Percentiles rank a stretch among this genome's conserved stretches.
Conservation (phyloP, 2,113 vertebrate genomes). For the Phoxinus phoxinus region DNA sequence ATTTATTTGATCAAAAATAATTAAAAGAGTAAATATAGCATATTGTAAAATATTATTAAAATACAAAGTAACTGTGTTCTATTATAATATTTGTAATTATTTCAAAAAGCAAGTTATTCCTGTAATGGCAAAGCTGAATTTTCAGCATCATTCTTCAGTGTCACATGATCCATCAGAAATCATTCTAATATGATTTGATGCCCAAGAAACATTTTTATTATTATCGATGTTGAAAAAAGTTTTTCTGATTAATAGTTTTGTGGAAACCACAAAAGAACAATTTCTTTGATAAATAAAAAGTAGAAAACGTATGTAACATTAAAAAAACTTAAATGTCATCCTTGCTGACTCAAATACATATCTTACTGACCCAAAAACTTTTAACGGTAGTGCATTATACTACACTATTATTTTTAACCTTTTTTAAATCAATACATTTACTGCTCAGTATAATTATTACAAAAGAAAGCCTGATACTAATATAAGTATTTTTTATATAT, state of each 20-base stretch:
- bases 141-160: neutral
- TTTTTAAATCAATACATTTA: neutral
- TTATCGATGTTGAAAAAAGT: too few species aligned
- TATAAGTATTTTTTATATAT: neutral
- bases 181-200: neutral
- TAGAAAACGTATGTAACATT: neutral
- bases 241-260: too few species aligned
- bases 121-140: neutral
- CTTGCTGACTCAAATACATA: neutral
- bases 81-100: neutral
- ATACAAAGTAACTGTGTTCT: neutral
- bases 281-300: neutral
- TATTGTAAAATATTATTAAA: neutral
- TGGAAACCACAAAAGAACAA: too few species aligned
- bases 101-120: neutral
- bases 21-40: neutral
- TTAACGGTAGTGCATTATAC: neutral
- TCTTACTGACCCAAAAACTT: neutral
- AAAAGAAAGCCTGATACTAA: neutral
- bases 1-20: neutral
- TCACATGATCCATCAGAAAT: neutral
- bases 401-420: neutral
- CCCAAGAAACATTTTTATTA: too few species aligned
- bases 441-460: neutral
- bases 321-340: neutral